Percentiles rank a stretch among this genome's conserved stretches.
These are phyloP conservation scores for Hemiprocne comata DNA, from an alignment of 2,113 vertebrate genomes.

Conservation along the genomic window DNA sequence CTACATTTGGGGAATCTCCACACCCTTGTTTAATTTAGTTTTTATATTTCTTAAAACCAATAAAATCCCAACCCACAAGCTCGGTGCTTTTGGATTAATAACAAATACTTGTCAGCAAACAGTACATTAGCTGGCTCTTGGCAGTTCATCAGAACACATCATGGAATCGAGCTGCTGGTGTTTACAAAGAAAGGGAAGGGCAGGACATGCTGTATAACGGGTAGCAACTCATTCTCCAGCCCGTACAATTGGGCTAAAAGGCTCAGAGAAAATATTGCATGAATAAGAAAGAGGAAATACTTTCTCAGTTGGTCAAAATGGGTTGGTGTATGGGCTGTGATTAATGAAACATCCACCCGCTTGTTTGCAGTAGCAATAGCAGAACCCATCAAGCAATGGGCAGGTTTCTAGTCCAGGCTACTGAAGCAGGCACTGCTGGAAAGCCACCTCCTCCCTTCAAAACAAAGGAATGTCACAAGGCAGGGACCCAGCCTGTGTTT, in stretches of 20 bases:
- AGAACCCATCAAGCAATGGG: neutral
- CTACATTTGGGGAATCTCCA: constrained; percentile 32
- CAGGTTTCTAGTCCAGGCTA: neutral
- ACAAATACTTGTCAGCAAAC: constrained; percentile 81
- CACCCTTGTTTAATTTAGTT: constrained; percentile 72
- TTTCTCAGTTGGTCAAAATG: constrained; percentile 51
- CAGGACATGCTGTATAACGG: constrained; percentile 54
- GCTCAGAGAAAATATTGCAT: neutral
- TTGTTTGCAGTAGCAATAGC: constrained; percentile 2
- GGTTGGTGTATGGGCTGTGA: constrained; percentile 26
- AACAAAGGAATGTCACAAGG: neutral
- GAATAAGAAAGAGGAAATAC: constrained; percentile 56
- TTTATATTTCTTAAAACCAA: constrained; percentile 41
- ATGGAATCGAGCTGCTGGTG: constrained; percentile 66
- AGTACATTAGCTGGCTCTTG: constrained; percentile 79
- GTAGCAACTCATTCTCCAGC: constrained; percentile 54
- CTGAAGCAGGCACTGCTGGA: neutral
- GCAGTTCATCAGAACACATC: constrained; percentile 76
- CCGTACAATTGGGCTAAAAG: constrained; percentile 16
- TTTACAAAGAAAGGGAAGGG: constrained; percentile 73
- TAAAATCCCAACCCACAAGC: constrained; percentile 49
- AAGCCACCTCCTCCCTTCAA: neutral
- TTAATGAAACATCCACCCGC: constrained; percentile 44
- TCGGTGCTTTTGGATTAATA: constrained; percentile 65
- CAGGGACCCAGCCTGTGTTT: fast-evolving